Evolutionary conservation across 1,140 invertebrate species (phyloP).

Genomic region (Drosophila grimshawi): DNA sequence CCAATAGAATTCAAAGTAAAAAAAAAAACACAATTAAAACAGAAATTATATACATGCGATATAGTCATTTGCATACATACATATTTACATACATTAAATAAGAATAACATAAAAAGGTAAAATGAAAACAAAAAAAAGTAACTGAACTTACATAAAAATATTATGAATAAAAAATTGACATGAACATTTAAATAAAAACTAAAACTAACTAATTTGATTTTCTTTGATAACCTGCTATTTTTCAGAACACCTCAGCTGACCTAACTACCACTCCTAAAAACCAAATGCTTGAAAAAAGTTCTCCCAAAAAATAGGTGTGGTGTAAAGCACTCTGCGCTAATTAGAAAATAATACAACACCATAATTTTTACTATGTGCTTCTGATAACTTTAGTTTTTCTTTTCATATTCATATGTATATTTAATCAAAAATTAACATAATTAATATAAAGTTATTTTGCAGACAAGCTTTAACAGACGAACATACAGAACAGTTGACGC

Average conservation of each 20-base stretch:
- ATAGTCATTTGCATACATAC: constrained; percentile 70
- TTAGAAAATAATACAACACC: constrained; percentile 37
- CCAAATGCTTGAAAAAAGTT: too few species aligned
- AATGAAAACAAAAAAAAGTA: constrained; percentile 43
- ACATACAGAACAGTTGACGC: background rate
- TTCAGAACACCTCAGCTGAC: background rate
- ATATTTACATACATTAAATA: constrained; percentile 66
- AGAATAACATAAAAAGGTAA: constrained; percentile 42
- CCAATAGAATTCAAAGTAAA: constrained; percentile 17
- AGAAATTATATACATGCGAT: constrained; percentile 37
- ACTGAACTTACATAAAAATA: constrained; percentile 77
- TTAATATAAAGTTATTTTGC: too few species aligned
- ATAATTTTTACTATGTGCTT: too few species aligned
- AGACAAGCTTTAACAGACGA: background rate
- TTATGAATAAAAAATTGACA: constrained; percentile 65
- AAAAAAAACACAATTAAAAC: constrained; percentile 11
- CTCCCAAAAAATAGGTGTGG: constrained; percentile 13
- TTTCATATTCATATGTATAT: too few species aligned
- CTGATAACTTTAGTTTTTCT: too few species aligned
- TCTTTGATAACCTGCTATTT: constrained; percentile 17
- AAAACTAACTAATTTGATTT: constrained; percentile 32
- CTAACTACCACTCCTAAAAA: too few species aligned
- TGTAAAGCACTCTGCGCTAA: constrained; percentile 22
- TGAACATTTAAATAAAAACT: constrained; percentile 50
- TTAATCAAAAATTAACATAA: too few species aligned